Base-by-base conservation (phyloP, 1,140 invertebrate species). In the Steinernema feltiae region DNA sequence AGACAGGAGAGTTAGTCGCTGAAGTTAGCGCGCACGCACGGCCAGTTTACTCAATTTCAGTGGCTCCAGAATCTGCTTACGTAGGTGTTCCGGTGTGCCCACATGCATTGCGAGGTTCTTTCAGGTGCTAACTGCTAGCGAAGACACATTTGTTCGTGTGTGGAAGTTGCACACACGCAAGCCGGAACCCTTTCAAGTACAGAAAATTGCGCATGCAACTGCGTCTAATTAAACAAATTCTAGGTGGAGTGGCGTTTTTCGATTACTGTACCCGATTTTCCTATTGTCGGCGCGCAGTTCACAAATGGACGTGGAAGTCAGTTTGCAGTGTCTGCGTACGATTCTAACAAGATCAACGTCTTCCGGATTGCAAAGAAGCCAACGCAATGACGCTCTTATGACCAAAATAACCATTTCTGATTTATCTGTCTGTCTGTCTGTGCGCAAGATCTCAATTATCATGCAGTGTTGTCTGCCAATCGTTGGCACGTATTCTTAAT, bases 81-180 rank as follows among this genome's bases (percentile, higher is more conserved):
- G 78, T 80, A 73, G 74, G 73, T 17, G 12, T 48, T 17, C 3
- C 0, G n/a, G 3, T 76, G 3, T 7, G 3, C 12, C 3, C 15
- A 3, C 12, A 35, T 70, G 2, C 18, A n/a, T 78, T 35, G 1
- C 7, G 18, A 21, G 7, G n/a, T 24, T 71, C 30, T 71, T 82
- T 18, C 21, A 81, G 80, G 30, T 81, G 32, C 53, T 82, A 48
- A 82, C 74, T 21, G 82, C 80, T 21, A 82, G 81, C 46, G 81
- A 82, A 78, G 82, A 73, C 41, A 48, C 30, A 30, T 80, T 71
- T 80, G 41, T 84, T 12, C 78, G 82, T 2, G 80, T 82, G 35
- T 82, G 81, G 81, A 82, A 82, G 72, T 75, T 82, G 69, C 81
- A 84, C 80, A 76, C 82, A 24, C 48, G 81, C 18, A 82, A 82